phyloP scores from a whole-genome alignment of 2,888 invertebrate genomes.

The Epirrita christyi region DNA sequence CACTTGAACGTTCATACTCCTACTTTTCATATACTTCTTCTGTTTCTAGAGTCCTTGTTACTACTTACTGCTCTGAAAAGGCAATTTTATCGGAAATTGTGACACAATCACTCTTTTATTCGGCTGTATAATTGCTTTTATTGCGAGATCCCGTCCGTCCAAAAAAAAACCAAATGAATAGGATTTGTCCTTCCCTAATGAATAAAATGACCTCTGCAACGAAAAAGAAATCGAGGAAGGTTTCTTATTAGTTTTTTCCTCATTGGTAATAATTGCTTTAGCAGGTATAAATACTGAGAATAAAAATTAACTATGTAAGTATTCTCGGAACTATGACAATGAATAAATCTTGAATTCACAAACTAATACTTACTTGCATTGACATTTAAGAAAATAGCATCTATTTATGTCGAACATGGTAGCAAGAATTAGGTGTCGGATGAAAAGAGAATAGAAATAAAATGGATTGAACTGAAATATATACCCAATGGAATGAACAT shows the following conservation, averaged over 20 bases:
- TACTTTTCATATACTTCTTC: too few species aligned
- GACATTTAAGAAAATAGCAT: too few species aligned
- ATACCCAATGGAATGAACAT: too few species aligned
- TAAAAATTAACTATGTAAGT: neutral
- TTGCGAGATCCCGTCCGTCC: conserved; percentile 28
- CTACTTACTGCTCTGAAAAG: neutral
- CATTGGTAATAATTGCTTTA: conserved; percentile 9
- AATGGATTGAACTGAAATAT: too few species aligned
- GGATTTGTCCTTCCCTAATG: conserved; percentile 29
- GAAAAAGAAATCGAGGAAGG: conserved; percentile 26
- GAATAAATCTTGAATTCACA: neutral
- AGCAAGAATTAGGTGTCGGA: too few species aligned
- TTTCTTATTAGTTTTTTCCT: conserved; percentile 24
- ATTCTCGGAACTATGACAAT: conserved; percentile 3
- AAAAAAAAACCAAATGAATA: conserved; percentile 26
- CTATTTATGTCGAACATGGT: too few species aligned
- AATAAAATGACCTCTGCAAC: conserved; percentile 31
- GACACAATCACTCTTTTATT: conserved; percentile 34
- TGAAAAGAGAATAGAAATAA: too few species aligned
- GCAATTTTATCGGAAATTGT: conserved; percentile 3
- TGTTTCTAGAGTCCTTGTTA: too few species aligned
- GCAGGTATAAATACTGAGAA: conserved; percentile 16
- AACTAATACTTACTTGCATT: neutral
- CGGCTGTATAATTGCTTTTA: conserved; percentile 39
- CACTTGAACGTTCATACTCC: too few species aligned